Evolutionary conservation across 2,888 invertebrate species (phyloP).

Genomic region (Epicampocera succincta): DNA sequence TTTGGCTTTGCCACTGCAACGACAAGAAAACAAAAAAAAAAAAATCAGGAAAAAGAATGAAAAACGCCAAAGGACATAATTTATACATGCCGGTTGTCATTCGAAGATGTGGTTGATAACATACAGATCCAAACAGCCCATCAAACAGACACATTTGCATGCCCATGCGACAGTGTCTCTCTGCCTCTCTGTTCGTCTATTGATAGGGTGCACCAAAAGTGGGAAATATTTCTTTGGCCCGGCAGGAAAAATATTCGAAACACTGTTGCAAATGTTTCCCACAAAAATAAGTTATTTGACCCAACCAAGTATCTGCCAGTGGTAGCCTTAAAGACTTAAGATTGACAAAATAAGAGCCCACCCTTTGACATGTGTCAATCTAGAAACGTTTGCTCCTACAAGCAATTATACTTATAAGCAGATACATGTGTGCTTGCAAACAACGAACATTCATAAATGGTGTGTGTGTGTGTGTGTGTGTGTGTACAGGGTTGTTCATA

Average conservation of each 20-base stretch:
- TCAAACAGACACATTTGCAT: neutral
- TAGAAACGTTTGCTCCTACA: no score
- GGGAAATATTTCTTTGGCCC: neutral
- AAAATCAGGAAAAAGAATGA: constrained; percentile 24
- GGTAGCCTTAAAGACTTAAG: no score
- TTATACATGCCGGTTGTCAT: constrained; percentile 61
- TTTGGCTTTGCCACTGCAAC: constrained; percentile 53
- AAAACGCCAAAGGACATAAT: constrained; percentile 62
- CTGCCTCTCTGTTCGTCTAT: neutral
- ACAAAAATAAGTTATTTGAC: no score
- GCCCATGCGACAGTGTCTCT: neutral
- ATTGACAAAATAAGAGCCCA: no score
- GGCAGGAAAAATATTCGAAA: neutral
- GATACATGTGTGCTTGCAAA: no score
- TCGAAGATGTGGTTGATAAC: constrained; percentile 59
- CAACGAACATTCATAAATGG: no score
- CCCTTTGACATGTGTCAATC: no score
- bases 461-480: no score
- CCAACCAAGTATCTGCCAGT: no score
- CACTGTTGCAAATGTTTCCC: no score
- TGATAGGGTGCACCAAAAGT: constrained; percentile 13
- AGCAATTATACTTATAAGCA: no score
- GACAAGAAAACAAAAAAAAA: constrained; percentile 38
- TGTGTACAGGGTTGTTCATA: no score
- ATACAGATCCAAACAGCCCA: constrained; percentile 29